Evolutionary conservation across 2,113 vertebrate species (phyloP), one percentile per base, ranked within the genome.

Genomic region (Dissostichus mawsoni): DNA sequence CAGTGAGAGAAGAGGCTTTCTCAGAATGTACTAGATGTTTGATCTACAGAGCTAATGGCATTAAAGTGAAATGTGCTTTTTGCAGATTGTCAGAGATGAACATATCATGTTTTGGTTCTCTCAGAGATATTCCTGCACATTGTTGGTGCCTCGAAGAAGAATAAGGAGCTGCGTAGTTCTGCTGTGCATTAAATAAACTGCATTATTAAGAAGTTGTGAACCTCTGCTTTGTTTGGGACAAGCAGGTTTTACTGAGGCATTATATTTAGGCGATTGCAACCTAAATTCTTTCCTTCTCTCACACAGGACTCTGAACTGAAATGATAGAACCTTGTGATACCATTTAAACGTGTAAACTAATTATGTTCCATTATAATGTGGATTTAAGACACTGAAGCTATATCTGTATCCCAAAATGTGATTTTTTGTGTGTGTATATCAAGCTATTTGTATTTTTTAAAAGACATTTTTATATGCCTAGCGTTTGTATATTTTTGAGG

Each of bases 331-430:
- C 9, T 74, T 80, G 80, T 84, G n/a, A 78, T 67, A 70, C 16
- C 14, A 72, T 78, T 74, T 59, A 69, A 47, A 69, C 20, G 45
- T 86, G n/a, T 88, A 89, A 87, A 82, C 85, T 86, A 83, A 70
- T 73, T 82, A 59, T 78, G 77, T 83, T 78, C 52, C 59, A 82
- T 74, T 84, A 45, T 80, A 52, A 82, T 74, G 65, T 91, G 65
- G 74, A 84, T 80, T 33, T 83, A 85, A 89, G 52, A 92, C 80
- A 93, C 80, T 92, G 88, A 94, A 94, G 90, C 87, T 93, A 87
- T 88, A 83, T 88, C 83, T 91, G 58, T 85, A 94, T 94, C 94
- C 94, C 91, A 90, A 81, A 95, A 95, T 95, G 94, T 95, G 94
- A 95, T 90, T 83, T 88, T 29, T 8, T 82, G 70, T 84, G n/a